A percentile compares a stretch with the other conserved stretches of the same genome.
Evolutionary conservation across 2,113 vertebrate genomes (phyloP).

Genomic region (Mormoops blainvillei): DNA sequence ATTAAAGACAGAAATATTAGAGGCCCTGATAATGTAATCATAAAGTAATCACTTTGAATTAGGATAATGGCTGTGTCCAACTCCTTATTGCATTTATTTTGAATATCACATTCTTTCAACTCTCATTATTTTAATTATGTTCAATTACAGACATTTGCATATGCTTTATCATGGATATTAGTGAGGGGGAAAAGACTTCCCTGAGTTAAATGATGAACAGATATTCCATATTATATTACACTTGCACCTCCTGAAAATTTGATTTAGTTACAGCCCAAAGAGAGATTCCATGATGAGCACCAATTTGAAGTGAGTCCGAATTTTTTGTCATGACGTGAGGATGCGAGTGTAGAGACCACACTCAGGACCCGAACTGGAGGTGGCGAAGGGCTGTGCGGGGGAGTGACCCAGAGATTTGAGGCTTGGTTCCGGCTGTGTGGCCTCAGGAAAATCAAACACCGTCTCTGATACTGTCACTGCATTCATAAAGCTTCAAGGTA

Average conservation of each 20-base stretch:
- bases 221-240: conserved; percentile 65
- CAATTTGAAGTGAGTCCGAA: not conserved
- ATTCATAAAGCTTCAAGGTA: not conserved
- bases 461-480: not conserved
- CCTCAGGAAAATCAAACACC: not conserved
- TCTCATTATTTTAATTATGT: conserved; percentile 79
- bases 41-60: conserved; percentile 76
- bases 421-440: not conserved
- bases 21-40: conserved; percentile 71
- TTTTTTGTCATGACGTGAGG: not conserved
- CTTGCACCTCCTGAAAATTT: conserved; percentile 55
- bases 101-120: conserved; percentile 77
- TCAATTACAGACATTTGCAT: conserved; percentile 77
- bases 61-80: conserved; percentile 75
- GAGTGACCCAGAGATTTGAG: not conserved
- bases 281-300: not conserved
- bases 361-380: not conserved
- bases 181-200: conserved; percentile 60
- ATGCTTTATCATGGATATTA: conserved; percentile 78
- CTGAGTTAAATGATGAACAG: conserved; percentile 72
- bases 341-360: not conserved
- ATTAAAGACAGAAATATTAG: conserved; percentile 73
- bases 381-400: no score
- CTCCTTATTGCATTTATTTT: conserved; percentile 76
- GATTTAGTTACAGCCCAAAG: conserved; percentile 38